phyloP scores from a whole-genome alignment of 2,888 invertebrate species.

The Himalopsyche kuldschensis region DNA sequence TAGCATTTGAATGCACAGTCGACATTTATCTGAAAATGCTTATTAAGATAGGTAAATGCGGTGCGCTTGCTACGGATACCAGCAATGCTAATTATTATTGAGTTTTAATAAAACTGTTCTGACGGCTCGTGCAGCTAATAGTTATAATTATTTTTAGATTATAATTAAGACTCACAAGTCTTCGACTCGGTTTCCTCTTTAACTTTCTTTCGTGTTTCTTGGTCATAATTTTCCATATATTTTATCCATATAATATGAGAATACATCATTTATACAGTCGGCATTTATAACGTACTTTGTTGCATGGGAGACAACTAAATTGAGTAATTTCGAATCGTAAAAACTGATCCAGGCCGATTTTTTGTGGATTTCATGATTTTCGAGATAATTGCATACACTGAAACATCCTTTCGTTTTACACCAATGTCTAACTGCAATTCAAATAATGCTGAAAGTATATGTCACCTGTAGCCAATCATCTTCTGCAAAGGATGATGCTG shows the following conservation, averaged over 20 bases:
- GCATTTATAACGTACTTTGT: not conserved
- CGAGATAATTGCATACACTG: too few relatives aligned
- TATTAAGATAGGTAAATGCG: not conserved
- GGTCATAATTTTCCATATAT: not conserved
- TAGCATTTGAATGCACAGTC: too few relatives aligned
- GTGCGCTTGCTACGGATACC: not conserved
- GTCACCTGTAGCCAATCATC: too few relatives aligned
- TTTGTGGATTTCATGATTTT: too few relatives aligned
- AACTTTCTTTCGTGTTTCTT: not conserved
- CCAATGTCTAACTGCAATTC: too few relatives aligned
- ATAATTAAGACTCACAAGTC: not conserved
- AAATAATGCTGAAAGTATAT: too few relatives aligned
- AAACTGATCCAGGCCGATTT: too few relatives aligned
- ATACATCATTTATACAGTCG: not conserved
- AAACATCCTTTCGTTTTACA: too few relatives aligned
- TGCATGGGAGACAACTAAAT: not conserved
- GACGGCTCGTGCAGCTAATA: not conserved
- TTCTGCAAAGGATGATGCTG: too few relatives aligned
- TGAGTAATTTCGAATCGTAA: not conserved
- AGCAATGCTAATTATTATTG: not conserved
- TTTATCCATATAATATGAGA: not conserved
- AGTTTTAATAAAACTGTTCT: not conserved
- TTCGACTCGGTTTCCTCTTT: not conserved
- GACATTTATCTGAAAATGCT: not conserved
- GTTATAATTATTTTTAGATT: not conserved